Evolutionary conservation across 2,797 vertebrate genomes (phyloP).

Genomic region (Podarcis siculus): DNA sequence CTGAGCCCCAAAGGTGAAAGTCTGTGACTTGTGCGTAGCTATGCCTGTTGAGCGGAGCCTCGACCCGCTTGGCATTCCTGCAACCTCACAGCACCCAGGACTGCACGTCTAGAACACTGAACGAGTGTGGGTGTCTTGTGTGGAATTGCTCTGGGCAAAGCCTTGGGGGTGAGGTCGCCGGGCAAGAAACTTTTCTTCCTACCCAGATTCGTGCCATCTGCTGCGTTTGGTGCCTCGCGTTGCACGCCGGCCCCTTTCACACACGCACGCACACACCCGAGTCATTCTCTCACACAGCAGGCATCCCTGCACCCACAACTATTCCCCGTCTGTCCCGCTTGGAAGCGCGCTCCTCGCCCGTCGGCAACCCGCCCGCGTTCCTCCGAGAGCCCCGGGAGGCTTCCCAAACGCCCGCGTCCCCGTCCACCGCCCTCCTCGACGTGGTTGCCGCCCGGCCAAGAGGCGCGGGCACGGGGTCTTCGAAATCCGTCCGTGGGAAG

Average conservation of each 20-base stretch:
- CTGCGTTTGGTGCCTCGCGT: neutral
- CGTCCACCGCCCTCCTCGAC: neutral
- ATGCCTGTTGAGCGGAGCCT: neutral
- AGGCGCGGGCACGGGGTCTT: neutral
- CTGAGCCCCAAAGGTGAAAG: too few relatives aligned
- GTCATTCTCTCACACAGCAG: neutral
- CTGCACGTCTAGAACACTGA: neutral
- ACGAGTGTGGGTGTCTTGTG: too few relatives aligned
- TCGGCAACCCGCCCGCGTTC: neutral
- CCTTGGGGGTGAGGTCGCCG: too few relatives aligned
- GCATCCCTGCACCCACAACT: neutral
- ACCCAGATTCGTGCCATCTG: neutral
- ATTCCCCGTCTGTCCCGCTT: too few relatives aligned
- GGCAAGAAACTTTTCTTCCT: neutral
- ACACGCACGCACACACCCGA: neutral
- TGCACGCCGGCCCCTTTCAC: too few relatives aligned
- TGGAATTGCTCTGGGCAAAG: too few relatives aligned
- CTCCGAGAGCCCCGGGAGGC: neutral
- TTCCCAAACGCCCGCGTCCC: neutral
- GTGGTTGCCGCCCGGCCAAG: neutral
- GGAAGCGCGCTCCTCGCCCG: neutral
- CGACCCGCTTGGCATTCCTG: neutral
- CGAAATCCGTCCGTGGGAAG: neutral
- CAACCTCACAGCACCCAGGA: neutral
- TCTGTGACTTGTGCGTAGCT: too few relatives aligned